phyloP scores from a whole-genome alignment of 2,113 vertebrate genomes.

The Delphinus delphis region DNA sequence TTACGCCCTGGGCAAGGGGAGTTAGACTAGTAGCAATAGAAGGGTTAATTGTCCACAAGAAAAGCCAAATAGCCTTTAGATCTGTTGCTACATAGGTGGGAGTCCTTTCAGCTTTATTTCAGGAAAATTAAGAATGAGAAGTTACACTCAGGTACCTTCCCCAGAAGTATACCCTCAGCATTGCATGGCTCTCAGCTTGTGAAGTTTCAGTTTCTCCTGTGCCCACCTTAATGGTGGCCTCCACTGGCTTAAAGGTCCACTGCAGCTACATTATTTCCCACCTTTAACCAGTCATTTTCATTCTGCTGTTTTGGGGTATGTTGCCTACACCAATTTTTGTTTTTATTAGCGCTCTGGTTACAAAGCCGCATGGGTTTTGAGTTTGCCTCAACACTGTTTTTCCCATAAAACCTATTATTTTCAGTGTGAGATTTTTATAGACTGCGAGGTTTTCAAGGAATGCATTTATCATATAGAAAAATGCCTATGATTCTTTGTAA shows the following conservation, averaged over 20 bases:
- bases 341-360: not conserved
- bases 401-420: not conserved
- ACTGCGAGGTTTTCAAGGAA: constrained; percentile 21
- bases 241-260: not conserved
- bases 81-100: not conserved
- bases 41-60: constrained; percentile 3
- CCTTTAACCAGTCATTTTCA: not conserved
- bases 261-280: not conserved
- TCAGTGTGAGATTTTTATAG: constrained; percentile 12
- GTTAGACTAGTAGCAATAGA: constrained; percentile 12
- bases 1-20: not conserved
- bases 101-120: constrained; percentile 17
- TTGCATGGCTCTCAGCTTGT: not conserved
- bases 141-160: not conserved
- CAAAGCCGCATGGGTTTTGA: not conserved
- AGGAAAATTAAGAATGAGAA: not conserved
- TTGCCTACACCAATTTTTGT: not conserved
- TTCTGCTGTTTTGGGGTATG: not conserved
- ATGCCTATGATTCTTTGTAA: not conserved
- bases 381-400: not conserved
- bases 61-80: not conserved
- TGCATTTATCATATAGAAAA: constrained; percentile 10
- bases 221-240: not conserved
- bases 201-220: not conserved
- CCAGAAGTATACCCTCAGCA: not conserved